Evolutionary conservation across 2,797 vertebrate species (phyloP).

Genomic region (Coccyzus lansbergi): DNA sequence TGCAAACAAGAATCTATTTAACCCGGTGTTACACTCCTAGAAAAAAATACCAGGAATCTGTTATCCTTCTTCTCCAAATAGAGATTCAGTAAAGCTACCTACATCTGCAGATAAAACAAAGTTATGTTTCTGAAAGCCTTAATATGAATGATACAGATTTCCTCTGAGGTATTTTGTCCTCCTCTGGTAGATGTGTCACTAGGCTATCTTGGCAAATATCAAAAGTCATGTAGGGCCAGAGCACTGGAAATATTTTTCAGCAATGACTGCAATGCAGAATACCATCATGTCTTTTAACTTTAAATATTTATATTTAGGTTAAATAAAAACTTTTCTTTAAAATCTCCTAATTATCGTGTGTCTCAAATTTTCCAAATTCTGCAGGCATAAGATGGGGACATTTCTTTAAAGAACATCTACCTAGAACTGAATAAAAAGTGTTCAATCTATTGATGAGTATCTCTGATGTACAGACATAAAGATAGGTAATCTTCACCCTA

Average conservation of each 20-base stretch:
- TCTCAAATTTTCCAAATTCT: not conserved
- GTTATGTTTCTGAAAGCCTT: not conserved
- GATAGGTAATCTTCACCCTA: not conserved
- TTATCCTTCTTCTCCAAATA: not conserved
- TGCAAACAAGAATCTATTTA: slow-evolving; percentile 3
- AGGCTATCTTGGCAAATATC: not conserved
- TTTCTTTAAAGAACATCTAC: not conserved
- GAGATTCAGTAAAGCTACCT: not conserved
- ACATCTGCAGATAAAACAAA: not conserved
- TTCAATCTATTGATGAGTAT: not conserved
- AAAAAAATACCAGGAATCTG: not conserved
- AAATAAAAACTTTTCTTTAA: not conserved
- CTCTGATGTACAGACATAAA: not conserved
- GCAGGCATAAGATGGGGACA: not conserved
- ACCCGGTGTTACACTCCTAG: not conserved
- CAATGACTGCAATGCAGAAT: not conserved
- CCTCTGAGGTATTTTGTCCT: not conserved
- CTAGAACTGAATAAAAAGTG: not conserved
- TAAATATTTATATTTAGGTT: not conserved
- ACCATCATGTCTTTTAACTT: not conserved
- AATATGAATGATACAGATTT: not conserved
- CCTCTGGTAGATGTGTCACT: not conserved
- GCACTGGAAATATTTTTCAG: not conserved
- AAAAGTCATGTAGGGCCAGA: not conserved
- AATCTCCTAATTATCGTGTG: not conserved